These are phyloP conservation scores for Artemia franciscana DNA, from an alignment of 1,140 invertebrate species.

Conservation along the genomic window DNA sequence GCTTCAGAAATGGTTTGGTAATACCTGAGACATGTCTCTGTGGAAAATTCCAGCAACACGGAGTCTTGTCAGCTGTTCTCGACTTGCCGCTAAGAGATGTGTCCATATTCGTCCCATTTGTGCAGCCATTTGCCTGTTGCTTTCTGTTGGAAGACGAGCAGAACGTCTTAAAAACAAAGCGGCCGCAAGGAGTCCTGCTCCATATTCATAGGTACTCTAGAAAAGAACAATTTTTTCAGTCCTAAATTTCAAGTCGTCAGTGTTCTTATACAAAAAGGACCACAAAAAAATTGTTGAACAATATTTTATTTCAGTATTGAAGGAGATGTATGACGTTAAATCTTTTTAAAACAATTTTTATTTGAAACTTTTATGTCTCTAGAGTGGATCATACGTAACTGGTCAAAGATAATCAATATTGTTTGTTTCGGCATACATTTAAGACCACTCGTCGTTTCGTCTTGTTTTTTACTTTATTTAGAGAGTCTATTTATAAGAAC, in stretches of 20 bases:
- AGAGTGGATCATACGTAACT: too few relatives aligned
- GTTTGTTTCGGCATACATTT: too few relatives aligned
- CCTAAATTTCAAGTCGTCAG: not conserved
- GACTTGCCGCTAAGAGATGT: conserved; percentile 36
- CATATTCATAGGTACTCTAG: conserved; percentile 53
- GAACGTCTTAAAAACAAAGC: conserved; percentile 44
- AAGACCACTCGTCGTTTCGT: too few relatives aligned
- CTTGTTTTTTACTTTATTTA: too few relatives aligned
- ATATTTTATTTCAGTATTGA: too few relatives aligned
- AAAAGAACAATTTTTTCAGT: conserved; percentile 1
- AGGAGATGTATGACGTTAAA: too few relatives aligned
- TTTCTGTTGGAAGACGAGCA: conserved; percentile 34
- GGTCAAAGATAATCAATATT: too few relatives aligned
- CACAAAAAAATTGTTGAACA: too few relatives aligned
- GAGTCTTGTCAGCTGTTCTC: conserved; percentile 48
- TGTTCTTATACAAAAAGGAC: too few relatives aligned
- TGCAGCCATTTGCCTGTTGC: conserved; percentile 27
- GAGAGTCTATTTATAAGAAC: too few relatives aligned
- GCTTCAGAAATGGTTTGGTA: not conserved
- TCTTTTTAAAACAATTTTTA: too few relatives aligned
- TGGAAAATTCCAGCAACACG: conserved; percentile 50
- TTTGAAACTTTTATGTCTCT: too few relatives aligned
- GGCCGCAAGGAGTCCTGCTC: conserved; percentile 44
- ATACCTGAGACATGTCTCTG: conserved; percentile 14
- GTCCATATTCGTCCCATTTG: conserved; percentile 40